A percentile compares a stretch with the other conserved stretches of the same genome.
Conservation (phyloP, 2,113 vertebrate genomes). For the Notechis scutatus region DNA sequence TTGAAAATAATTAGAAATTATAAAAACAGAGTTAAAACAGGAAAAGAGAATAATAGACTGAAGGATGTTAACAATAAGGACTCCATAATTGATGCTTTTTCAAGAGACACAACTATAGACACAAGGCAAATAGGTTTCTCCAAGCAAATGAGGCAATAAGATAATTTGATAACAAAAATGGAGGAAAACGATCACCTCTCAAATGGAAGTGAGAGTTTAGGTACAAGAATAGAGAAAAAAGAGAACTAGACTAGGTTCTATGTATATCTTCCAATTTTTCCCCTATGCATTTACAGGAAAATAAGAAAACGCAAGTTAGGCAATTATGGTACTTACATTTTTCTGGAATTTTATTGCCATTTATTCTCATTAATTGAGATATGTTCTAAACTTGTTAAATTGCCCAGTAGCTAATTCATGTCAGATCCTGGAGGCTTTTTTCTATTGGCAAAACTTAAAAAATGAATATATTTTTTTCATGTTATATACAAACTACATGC, state of each 20-base stretch:
- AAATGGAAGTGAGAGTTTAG: neutral
- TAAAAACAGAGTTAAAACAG: neutral
- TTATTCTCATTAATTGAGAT: neutral
- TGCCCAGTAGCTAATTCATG: constrained; percentile 24
- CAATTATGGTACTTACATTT: neutral
- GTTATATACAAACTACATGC: neutral
- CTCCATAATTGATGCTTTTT: neutral
- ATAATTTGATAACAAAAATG: neutral
- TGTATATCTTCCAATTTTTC: neutral
- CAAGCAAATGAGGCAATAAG: neutral
- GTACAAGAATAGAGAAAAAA: neutral
- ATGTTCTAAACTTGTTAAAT: neutral
- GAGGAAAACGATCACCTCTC: neutral
- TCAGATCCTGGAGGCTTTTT: neutral
- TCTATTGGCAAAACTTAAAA: neutral
- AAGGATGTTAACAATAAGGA: neutral
- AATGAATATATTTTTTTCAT: neutral
- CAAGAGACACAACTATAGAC: neutral
- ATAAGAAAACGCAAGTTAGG: neutral
- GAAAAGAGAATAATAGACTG: neutral
- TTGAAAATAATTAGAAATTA: neutral
- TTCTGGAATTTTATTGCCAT: neutral
- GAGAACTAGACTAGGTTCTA: neutral
- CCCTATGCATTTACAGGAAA: neutral
- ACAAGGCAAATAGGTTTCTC: neutral